phyloP scores from a whole-genome alignment of 2,888 invertebrate genomes.

The Micropterix aruncella region DNA sequence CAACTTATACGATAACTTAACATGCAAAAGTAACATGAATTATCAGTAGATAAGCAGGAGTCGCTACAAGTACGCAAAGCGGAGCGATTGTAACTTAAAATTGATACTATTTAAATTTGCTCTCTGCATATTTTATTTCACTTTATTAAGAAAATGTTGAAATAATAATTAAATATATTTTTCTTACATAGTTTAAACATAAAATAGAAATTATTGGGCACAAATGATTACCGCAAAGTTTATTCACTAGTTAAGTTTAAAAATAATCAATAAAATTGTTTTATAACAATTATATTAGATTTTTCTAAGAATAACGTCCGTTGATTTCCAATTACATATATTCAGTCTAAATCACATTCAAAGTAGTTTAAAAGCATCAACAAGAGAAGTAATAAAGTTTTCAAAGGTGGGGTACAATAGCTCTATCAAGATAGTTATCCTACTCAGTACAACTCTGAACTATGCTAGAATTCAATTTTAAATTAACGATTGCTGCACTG shows the following conservation, averaged over 20 bases:
- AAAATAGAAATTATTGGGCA: no score
- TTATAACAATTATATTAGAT: background rate
- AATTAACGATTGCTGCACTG: no score
- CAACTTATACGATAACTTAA: slow-evolving; percentile 3
- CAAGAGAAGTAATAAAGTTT: background rate
- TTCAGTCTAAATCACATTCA: background rate
- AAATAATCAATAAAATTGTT: slow-evolving; percentile 1
- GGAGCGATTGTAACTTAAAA: no score
- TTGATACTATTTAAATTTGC: no score
- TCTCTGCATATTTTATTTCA: no score
- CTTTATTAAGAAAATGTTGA: no score
- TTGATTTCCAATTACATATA: background rate
- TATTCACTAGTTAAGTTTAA: background rate
- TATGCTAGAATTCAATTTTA: background rate
- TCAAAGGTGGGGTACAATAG: background rate
- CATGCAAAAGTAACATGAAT: slow-evolving; percentile 1
- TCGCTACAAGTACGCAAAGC: no score
- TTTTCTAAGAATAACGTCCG: background rate
- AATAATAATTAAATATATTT: no score
- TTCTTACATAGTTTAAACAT: no score
- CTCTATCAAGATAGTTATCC: background rate
- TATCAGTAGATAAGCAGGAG: no score
- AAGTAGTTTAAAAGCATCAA: background rate
- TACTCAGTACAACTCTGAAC: background rate
- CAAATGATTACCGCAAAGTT: no score